Conservation (phyloP, 2,797 vertebrate species). For the Aselliscus stoliczkanus region DNA sequence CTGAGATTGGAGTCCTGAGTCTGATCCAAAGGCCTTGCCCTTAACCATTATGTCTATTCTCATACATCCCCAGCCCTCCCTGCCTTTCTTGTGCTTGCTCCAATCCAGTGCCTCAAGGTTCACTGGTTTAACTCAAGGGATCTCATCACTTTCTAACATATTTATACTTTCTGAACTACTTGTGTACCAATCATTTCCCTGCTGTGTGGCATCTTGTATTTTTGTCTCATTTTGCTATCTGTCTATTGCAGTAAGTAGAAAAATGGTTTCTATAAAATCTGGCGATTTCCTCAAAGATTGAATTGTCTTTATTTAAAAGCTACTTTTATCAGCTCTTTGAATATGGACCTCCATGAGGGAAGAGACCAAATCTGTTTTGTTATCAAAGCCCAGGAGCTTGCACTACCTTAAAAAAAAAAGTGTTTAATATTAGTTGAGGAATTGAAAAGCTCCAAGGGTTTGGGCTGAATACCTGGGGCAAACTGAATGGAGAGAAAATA, state of each 20-base stretch:
- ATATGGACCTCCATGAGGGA: not conserved
- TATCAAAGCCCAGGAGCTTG: not conserved
- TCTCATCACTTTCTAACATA: not conserved
- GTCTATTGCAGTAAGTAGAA: not conserved
- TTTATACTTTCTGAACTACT: not conserved
- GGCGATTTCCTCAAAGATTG: not conserved
- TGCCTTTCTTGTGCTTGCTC: not conserved
- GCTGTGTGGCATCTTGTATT: not conserved
- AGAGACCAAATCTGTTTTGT: not conserved
- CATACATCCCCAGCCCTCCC: not conserved
- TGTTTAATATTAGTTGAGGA: not conserved
- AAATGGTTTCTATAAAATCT: not conserved
- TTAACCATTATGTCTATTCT: not conserved
- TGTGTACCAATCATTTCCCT: not conserved
- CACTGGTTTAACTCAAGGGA: not conserved
- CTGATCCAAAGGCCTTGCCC: not conserved
- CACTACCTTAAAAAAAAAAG: not conserved
- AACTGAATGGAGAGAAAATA: not conserved
- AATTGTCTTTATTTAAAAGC: conserved; percentile 1
- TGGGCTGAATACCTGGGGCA: not conserved
- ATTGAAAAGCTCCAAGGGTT: not conserved
- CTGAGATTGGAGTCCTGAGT: not conserved
- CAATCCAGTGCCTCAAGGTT: not conserved
- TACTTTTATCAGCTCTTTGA: not conserved
- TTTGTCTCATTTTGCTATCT: conserved; percentile 23